A percentile compares a stretch with the other conserved stretches of the same genome.
Conservation (phyloP, 92 coral and sea anemone species). For the Paragorgia papillata region DNA sequence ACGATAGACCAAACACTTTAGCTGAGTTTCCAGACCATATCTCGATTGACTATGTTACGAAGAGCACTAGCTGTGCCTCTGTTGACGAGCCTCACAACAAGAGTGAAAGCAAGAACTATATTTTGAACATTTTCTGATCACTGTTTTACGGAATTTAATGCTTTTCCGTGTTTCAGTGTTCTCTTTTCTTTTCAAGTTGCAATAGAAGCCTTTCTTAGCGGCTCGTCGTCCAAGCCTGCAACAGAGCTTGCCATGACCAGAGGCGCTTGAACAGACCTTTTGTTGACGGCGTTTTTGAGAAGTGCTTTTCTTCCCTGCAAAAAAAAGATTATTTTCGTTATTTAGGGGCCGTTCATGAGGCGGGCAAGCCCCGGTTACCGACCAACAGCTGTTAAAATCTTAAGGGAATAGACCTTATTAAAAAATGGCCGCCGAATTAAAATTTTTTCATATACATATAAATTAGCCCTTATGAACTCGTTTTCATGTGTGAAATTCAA, state of each 20-base stretch:
- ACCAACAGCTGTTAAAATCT: too few species aligned
- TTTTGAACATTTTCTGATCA: constrained; percentile 23
- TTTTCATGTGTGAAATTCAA: too few species aligned
- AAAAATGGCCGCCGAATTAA: too few species aligned
- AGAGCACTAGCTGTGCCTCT: too few species aligned
- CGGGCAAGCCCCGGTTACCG: too few species aligned
- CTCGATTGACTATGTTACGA: too few species aligned
- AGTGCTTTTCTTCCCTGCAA: background rate
- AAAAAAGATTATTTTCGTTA: background rate
- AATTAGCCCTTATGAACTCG: too few species aligned
- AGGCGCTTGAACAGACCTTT: background rate
- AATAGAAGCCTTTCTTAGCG: constrained; percentile 38
- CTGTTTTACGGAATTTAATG: constrained; percentile 23
- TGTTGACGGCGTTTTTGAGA: background rate
- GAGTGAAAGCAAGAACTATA: constrained; percentile 18
- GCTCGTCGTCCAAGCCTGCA: constrained; percentile 42
- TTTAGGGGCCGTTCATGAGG: too few species aligned
- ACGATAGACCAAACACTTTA: too few species aligned
- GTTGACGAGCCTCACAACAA: constrained; percentile 15
- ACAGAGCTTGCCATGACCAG: constrained; percentile 15
- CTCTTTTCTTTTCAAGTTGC: constrained; percentile 22
- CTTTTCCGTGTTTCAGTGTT: background rate
- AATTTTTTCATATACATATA: too few species aligned
- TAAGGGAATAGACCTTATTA: too few species aligned
- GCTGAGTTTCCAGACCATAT: too few species aligned